A percentile compares a stretch with the other conserved stretches of the same genome.
phyloP scores from a whole-genome alignment of 2,113 vertebrate species.

The Platysteira castanea region DNA sequence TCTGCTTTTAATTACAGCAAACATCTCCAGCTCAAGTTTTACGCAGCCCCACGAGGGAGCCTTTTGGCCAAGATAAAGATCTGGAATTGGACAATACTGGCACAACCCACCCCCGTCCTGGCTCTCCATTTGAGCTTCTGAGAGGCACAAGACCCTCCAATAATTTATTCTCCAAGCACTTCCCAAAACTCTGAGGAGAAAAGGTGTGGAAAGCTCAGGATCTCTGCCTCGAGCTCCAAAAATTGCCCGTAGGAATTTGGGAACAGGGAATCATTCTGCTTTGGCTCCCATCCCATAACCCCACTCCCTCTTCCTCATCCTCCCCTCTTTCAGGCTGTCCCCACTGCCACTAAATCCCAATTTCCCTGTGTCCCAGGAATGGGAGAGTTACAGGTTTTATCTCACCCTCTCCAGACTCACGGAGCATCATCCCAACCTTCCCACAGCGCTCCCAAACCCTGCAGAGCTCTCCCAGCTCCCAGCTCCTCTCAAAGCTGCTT shows the following conservation, averaged over 20 bases:
- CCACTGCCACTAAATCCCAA: fast-evolving
- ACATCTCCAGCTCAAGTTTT: not conserved
- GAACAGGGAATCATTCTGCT: not conserved
- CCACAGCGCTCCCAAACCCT: fast-evolving
- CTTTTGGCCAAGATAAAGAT: constrained; percentile 46
- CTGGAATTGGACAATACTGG: constrained; percentile 15
- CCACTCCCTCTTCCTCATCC: not conserved
- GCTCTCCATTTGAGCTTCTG: not conserved
- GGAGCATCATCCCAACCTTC: not conserved
- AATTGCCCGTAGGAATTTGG: fast-evolving
- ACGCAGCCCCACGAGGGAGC: not conserved
- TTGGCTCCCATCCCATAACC: not conserved
- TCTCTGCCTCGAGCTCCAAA: not conserved
- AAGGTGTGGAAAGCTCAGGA: not conserved
- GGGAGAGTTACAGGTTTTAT: not conserved
- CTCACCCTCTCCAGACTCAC: not conserved
- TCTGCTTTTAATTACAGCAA: constrained; percentile 20
- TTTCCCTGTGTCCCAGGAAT: fast-evolving
- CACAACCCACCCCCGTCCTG: not conserved
- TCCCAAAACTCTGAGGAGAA: not conserved
- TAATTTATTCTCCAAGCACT: not conserved
- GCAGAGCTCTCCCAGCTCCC: not conserved
- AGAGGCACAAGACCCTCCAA: not conserved
- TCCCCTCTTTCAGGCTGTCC: not conserved
- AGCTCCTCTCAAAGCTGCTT: not conserved